Percentiles rank a stretch among this genome's conserved stretches.
phyloP scores from a whole-genome alignment of 2,113 vertebrate genomes.

The Gadus chalcogrammus region DNA sequence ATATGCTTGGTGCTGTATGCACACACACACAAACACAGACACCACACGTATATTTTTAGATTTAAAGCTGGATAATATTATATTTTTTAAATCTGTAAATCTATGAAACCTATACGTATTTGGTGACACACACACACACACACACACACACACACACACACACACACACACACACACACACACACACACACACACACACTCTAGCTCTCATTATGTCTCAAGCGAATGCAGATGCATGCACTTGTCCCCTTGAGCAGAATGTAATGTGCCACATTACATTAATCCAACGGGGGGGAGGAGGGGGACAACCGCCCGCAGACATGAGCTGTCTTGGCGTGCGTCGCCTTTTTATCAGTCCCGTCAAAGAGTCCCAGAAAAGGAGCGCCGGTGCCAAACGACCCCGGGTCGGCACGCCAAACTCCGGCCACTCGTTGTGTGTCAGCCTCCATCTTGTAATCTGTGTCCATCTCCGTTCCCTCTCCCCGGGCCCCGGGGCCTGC shows the following conservation, averaged over 20 bases:
- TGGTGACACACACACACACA: slow-evolving; percentile 16
- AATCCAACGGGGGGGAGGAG: background rate
- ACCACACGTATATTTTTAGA: too few relatives aligned
- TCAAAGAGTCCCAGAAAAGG: background rate
- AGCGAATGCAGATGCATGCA: slow-evolving; percentile 23
- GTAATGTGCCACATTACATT: slow-evolving; percentile 16
- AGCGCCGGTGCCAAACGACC: background rate
- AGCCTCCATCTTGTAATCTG: slow-evolving; percentile 2
- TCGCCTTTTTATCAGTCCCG: slow-evolving; percentile 7
- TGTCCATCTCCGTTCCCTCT: slow-evolving; percentile 7
- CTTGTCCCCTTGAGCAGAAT: slow-evolving; percentile 20
- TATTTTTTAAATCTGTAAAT: too few relatives aligned
- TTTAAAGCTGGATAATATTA: too few relatives aligned
- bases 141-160: slow-evolving; percentile 23
- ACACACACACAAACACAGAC: too few relatives aligned
- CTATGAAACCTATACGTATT: too few relatives aligned
- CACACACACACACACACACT: slow-evolving; percentile 4
- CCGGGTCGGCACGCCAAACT: background rate
- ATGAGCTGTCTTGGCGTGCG: background rate
- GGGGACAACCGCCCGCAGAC: background rate
- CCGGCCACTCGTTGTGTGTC: background rate
- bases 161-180: slow-evolving; percentile 11
- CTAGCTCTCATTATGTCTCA: slow-evolving; percentile 33
- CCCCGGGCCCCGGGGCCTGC: background rate
- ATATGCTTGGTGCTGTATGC: too few relatives aligned